phyloP scores from a whole-genome alignment of 2,888 invertebrate genomes.

The Microctonus hyperodae region DNA sequence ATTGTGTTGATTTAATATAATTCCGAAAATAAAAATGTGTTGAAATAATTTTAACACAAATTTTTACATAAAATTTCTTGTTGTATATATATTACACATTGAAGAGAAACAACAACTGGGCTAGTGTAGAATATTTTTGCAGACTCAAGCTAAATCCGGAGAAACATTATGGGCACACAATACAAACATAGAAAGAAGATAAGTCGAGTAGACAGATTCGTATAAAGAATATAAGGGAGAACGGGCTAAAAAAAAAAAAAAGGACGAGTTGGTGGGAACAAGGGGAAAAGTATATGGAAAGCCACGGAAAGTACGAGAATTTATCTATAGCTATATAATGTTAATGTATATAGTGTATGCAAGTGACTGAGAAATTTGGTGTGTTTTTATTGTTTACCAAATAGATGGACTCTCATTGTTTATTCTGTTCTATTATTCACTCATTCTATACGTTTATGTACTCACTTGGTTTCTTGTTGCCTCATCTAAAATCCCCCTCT shows the following conservation, averaged over 20 bases:
- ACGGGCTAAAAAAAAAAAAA: neutral
- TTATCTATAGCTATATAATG: slow-evolving; percentile 18
- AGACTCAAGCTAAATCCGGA: slow-evolving; percentile 8
- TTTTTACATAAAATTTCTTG: no score
- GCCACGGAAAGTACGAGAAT: neutral
- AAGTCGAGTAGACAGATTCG: slow-evolving; percentile 19
- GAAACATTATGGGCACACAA: slow-evolving; percentile 1
- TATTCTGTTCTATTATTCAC: neutral
- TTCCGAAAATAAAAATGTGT: no score
- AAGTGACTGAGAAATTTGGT: slow-evolving; percentile 3
- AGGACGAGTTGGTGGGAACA: no score
- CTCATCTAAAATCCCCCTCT: neutral
- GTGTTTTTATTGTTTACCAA: slow-evolving; percentile 30
- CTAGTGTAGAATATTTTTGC: slow-evolving; percentile 13
- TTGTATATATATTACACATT: neutral
- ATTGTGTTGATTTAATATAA: no score
- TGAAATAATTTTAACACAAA: no score
- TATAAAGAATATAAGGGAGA: neutral
- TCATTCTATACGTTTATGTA: neutral
- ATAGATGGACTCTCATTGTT: neutral
- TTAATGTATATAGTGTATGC: no score
- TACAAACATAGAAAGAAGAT: slow-evolving; percentile 23
- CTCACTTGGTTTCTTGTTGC: neutral
- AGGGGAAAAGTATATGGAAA: slow-evolving; percentile 13
- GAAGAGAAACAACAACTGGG: neutral